Conservation (phyloP, 2,888 invertebrate species). For the Callimorpha dominula region DNA sequence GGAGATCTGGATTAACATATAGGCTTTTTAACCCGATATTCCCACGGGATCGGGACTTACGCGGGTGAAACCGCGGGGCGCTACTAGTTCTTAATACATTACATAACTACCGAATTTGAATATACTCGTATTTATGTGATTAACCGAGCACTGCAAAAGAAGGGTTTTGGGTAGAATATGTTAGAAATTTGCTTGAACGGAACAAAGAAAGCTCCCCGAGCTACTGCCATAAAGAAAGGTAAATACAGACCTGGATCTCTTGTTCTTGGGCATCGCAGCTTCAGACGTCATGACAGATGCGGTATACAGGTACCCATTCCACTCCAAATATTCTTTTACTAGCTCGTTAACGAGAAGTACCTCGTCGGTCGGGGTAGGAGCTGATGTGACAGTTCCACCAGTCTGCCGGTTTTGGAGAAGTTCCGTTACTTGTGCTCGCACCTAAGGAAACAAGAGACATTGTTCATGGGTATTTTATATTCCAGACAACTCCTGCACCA, state of each 20-base stretch:
- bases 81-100: too few species aligned
- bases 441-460: conserved; percentile 52
- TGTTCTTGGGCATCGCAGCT: conserved; percentile 68
- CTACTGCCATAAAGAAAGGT: neutral
- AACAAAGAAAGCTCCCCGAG: neutral
- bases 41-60: too few species aligned
- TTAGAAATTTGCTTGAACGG: too few species aligned
- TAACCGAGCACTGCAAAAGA: too few species aligned
- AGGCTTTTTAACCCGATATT: too few species aligned
- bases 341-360: conserved; percentile 88
- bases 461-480: neutral
- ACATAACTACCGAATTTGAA: too few species aligned
- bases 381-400: conserved; percentile 49
- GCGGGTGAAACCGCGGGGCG: too few species aligned
- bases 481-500: neutral
- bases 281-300: conserved; percentile 85
- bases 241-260: conserved; percentile 51
- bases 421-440: conserved; percentile 75
- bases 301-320: conserved; percentile 90
- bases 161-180: too few species aligned
- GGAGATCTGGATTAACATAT: too few species aligned
- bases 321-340: conserved; percentile 89
- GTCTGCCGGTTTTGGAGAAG: conserved; percentile 69
- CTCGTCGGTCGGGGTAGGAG: conserved; percentile 69
- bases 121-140: too few species aligned